Evolutionary conservation across 2,888 invertebrate species (phyloP).

Genomic region (Melanotus villosus): DNA sequence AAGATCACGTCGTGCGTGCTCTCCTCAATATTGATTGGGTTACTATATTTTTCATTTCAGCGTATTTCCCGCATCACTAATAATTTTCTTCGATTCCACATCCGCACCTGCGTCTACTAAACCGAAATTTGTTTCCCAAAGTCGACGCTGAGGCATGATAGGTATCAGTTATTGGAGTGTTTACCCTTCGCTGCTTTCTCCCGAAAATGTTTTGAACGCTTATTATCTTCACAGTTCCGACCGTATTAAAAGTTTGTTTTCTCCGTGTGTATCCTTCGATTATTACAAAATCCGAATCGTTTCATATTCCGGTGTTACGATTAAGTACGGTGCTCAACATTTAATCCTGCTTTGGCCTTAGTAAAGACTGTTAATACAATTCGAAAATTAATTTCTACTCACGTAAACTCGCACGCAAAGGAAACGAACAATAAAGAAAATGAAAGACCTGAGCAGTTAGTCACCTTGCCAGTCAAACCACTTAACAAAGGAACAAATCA

Average conservation of each 20-base stretch:
- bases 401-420: neutral
- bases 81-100: conserved; percentile 28
- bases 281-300: conserved; percentile 4
- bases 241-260: conserved; percentile 18
- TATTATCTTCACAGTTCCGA: conserved; percentile 21
- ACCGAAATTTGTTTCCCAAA: conserved; percentile 24
- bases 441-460: neutral
- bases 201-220: conserved; percentile 7
- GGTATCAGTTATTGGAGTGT: conserved; percentile 27
- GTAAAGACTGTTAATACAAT: neutral
- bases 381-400: conserved; percentile 6
- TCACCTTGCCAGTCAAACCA: neutral
- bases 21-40: conserved; percentile 1
- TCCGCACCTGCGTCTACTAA: conserved; percentile 29
- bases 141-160: conserved; percentile 11
- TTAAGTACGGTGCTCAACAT: too few species aligned
- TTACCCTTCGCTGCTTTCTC: conserved; percentile 23
- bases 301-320: too few species aligned
- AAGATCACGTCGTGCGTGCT: conserved; percentile 19
- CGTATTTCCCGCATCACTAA: conserved; percentile 22
- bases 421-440: neutral
- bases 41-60: conserved; percentile 20
- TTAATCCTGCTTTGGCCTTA: neutral
- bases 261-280: neutral
- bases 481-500: neutral